Percentiles rank a stretch among this genome's conserved stretches.
phyloP scores from a whole-genome alignment of 2,888 invertebrate genomes.

The Mesorhabditis sp. region DNA sequence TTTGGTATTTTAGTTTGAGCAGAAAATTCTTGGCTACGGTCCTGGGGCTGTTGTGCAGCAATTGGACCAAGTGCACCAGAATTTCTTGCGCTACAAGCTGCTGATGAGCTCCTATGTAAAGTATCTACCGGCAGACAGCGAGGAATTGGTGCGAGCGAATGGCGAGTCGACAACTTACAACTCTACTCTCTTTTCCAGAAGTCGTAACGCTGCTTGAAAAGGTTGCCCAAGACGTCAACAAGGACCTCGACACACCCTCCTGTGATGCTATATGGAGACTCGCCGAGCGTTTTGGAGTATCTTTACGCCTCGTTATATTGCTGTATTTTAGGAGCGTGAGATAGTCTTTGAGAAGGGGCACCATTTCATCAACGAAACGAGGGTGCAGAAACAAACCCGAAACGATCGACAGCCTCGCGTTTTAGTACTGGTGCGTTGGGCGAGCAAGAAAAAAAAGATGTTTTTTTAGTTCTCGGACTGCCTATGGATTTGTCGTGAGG shows the following conservation, averaged over 20 bases:
- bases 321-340: conserved; percentile 35
- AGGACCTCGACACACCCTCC: conserved; percentile 41
- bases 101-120: conserved; percentile 48
- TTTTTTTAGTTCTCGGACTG: conserved; percentile 44
- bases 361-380: conserved; percentile 41
- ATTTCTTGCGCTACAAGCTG: conserved; percentile 42
- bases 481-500: conserved; percentile 47
- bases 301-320: neutral
- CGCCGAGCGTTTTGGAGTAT: conserved; percentile 42
- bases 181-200: conserved; percentile 20
- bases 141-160: conserved; percentile 20
- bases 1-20: conserved; percentile 31
- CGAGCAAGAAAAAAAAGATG: neutral
- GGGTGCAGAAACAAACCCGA: conserved; percentile 47
- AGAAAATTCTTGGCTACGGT: conserved; percentile 35
- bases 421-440: conserved; percentile 36
- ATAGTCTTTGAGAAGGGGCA: conserved; percentile 49
- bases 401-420: conserved; percentile 43
- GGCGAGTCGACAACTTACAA: conserved; percentile 1
- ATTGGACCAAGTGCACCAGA: conserved; percentile 46
- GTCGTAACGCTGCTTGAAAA: conserved; percentile 41
- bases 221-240: conserved; percentile 43
- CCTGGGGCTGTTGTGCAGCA: conserved; percentile 42
- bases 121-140: conserved; percentile 24
- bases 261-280: conserved; percentile 38